phyloP scores from a whole-genome alignment of 2,888 invertebrate genomes.

The Crossocerus cetratus region DNA sequence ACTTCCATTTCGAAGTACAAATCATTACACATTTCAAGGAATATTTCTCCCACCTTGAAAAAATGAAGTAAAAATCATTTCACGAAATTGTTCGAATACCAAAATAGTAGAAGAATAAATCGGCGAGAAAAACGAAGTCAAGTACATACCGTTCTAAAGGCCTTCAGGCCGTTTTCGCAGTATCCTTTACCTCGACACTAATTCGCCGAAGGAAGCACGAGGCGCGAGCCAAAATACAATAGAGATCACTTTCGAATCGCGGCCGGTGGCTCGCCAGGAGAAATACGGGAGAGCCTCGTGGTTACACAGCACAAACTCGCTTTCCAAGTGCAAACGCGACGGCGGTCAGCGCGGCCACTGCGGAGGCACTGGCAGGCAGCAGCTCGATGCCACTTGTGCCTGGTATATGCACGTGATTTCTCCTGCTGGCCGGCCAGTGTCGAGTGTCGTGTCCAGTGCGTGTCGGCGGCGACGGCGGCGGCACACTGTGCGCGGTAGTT shows the following conservation, averaged over 20 bases:
- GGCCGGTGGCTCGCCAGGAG: background rate
- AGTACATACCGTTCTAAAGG: constrained; percentile 44
- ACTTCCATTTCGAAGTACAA: too few species aligned
- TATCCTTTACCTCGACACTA: constrained; percentile 48
- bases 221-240: constrained; percentile 7
- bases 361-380: background rate
- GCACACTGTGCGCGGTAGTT: constrained; percentile 8
- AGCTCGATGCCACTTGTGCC: constrained; percentile 4
- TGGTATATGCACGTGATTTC: constrained; percentile 25
- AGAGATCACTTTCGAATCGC: constrained; percentile 10
- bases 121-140: constrained; percentile 1
- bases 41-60: background rate
- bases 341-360: background rate
- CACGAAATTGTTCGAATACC: too few species aligned
- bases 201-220: constrained; percentile 15
- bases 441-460: constrained; percentile 16
- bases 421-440: constrained; percentile 8
- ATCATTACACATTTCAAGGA: too few species aligned
- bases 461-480: constrained; percentile 12
- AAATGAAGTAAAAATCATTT: background rate
- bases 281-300: background rate
- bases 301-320: too few species aligned
- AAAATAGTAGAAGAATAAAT: too few species aligned
- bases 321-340: background rate
- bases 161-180: constrained; percentile 31